phyloP scores from a whole-genome alignment of 1,140 invertebrate genomes.

The Littorina saxatilis region DNA sequence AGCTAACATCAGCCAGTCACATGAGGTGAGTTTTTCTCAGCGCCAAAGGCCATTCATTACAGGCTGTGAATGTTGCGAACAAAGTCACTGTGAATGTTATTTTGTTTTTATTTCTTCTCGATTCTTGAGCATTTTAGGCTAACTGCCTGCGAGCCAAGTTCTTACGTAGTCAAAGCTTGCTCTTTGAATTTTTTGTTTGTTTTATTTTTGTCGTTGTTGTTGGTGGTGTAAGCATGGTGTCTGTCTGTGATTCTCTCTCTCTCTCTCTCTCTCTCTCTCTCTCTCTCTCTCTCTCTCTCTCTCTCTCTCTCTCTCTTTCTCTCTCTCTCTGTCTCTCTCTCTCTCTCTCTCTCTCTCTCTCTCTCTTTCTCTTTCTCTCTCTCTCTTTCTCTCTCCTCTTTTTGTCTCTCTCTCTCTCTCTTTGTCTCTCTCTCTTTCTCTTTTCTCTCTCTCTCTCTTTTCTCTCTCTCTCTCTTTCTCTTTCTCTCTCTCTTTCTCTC shows the following conservation, averaged over 20 bases:
- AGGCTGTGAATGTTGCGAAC: no score
- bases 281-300: conserved; percentile 4
- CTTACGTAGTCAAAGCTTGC: no score
- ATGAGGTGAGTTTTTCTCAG: conserved; percentile 57
- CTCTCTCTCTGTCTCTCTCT: conserved; percentile 7
- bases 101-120: no score
- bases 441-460: neutral
- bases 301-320: conserved; percentile 16
- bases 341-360: conserved; percentile 24
- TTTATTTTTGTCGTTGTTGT: no score
- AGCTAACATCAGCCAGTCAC: conserved; percentile 60
- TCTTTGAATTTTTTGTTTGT: no score
- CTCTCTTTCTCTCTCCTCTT: neutral
- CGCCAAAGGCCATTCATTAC: no score
- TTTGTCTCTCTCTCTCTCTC: neutral
- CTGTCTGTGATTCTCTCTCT: neutral
- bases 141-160: no score
- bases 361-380: conserved; percentile 11
- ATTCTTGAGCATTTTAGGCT: no score
- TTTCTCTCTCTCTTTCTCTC: conserved; percentile 33
- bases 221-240: no score
- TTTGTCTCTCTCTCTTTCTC: neutral
- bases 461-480: neutral
- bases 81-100: no score
- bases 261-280: conserved; percentile 9